phyloP scores from a whole-genome alignment of 2,113 vertebrate genomes.

The Cinclus mexicanus region DNA sequence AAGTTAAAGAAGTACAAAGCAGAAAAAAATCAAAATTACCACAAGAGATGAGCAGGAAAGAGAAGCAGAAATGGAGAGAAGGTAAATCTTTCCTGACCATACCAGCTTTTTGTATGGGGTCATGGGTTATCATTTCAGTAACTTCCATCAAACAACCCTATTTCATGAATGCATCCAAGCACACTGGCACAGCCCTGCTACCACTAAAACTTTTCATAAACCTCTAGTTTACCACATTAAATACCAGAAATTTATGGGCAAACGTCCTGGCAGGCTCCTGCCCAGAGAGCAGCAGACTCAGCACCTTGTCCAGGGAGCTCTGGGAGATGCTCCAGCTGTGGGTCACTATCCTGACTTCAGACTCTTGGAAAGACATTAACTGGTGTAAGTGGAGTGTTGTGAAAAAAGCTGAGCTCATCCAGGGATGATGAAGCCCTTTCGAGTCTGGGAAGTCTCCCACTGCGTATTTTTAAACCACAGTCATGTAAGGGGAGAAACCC shows the following conservation, averaged over 20 bases:
- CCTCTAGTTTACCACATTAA: not conserved
- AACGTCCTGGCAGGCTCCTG: not conserved
- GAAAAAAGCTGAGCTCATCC: not conserved
- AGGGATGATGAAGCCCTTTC: not conserved
- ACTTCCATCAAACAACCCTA: not conserved
- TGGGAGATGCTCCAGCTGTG: not conserved
- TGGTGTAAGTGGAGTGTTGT: rapidly evolving
- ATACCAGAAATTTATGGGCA: not conserved
- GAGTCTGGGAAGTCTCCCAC: not conserved
- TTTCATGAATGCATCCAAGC: not conserved
- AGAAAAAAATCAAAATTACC: not conserved
- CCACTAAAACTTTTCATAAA: not conserved
- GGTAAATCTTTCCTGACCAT: rapidly evolving
- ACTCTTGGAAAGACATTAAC: not conserved
- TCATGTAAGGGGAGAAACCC: not conserved
- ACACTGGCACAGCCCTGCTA: not conserved
- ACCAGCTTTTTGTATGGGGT: not conserved
- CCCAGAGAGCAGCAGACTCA: not conserved
- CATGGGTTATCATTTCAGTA: not conserved
- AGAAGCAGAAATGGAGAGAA: not conserved
- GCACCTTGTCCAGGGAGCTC: not conserved
- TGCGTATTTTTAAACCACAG: not conserved
- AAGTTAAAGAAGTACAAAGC: not conserved
- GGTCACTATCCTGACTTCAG: not conserved
- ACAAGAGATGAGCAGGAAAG: not conserved